phyloP scores from a whole-genome alignment of 2,113 vertebrate genomes.

The Sapajus apella region DNA sequence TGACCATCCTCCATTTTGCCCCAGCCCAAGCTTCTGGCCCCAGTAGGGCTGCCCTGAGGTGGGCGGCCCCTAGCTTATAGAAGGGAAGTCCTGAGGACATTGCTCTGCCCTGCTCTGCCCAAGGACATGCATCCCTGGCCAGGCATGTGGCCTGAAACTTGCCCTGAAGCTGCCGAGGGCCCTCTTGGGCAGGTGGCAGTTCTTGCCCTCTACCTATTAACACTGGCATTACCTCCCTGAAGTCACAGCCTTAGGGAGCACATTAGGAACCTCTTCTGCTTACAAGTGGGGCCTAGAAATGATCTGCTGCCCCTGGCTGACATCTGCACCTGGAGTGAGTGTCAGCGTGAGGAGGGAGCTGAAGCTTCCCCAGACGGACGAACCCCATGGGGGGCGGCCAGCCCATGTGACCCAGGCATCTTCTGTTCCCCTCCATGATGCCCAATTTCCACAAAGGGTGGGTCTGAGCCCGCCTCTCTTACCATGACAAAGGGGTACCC shows the following conservation, averaged over 20 bases:
- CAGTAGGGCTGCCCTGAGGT: neutral
- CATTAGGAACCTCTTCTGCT: neutral
- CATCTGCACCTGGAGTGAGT: neutral
- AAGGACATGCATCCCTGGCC: too few species aligned
- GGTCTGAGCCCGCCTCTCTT: neutral
- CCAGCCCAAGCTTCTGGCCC: neutral
- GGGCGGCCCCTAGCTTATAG: neutral
- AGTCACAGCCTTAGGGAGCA: neutral
- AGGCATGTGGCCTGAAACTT: neutral
- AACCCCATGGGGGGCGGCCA: neutral
- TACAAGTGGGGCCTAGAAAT: neutral
- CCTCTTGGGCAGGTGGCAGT: neutral
- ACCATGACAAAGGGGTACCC: neutral
- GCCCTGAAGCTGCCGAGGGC: too few species aligned
- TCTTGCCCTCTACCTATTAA: neutral
- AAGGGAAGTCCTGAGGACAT: neutral
- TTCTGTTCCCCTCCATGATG: neutral
- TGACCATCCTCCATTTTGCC: fast-evolving
- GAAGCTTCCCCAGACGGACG: neutral
- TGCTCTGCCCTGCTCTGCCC: fast-evolving
- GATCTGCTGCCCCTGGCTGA: neutral
- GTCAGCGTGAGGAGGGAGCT: neutral
- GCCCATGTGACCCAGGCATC: neutral
- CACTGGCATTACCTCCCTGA: neutral
- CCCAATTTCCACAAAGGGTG: neutral